A percentile compares a stretch with the other conserved stretches of the same genome.
Conservation (phyloP, 2,113 vertebrate genomes). For the Ceyx melanurus region DNA sequence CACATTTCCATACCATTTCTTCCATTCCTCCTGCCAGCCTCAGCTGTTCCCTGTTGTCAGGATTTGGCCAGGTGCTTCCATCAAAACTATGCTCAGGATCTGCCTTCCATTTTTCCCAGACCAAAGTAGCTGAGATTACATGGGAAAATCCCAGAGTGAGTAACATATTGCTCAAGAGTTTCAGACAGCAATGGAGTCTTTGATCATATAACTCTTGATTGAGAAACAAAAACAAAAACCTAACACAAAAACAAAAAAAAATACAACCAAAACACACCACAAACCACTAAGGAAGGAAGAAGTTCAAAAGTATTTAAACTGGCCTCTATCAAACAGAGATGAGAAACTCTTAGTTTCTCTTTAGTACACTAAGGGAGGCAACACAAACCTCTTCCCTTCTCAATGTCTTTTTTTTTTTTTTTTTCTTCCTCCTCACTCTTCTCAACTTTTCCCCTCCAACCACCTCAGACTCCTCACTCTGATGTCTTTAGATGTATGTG, state of each 20-base stretch:
- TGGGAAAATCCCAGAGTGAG: not conserved
- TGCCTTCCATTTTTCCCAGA: not conserved
- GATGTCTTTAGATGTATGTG: not conserved
- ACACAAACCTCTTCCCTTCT: not conserved
- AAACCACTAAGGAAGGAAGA: not conserved
- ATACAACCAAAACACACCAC: too few species aligned
- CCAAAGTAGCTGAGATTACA: not conserved
- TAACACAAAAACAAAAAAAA: not conserved
- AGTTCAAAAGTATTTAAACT: not conserved
- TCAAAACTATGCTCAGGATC: not conserved
- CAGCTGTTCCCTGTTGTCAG: not conserved
- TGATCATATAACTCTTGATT: not conserved
- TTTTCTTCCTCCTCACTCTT: not conserved
- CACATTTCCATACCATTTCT: not conserved
- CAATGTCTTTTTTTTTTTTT: not conserved
- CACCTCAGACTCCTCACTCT: not conserved
- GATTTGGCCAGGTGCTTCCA: slow-evolving; percentile 13
- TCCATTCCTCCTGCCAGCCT: slow-evolving; percentile 10
- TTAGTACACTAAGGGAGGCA: not conserved
- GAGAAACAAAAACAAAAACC: not conserved
- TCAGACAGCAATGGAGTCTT: not conserved
- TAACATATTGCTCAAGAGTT: not conserved
- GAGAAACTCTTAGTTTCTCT: not conserved
- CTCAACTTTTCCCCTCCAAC: not conserved
- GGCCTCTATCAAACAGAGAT: not conserved